phyloP scores from a whole-genome alignment of 2,888 invertebrate species.

The Steinernema carpocapsae region DNA sequence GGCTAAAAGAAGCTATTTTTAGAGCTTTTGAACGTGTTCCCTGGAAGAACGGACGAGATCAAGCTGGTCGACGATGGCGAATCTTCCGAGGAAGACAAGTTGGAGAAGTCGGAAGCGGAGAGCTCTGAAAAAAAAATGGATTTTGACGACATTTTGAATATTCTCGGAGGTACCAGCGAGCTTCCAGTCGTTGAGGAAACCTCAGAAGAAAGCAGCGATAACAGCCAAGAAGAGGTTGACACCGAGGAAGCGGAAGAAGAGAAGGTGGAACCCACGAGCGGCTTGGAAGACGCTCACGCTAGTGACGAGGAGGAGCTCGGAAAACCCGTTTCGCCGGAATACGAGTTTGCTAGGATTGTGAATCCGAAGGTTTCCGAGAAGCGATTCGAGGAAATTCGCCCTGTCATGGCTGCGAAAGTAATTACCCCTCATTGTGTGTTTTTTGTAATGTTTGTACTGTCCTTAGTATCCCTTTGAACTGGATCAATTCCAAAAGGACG shows the following conservation, averaged over 20 bases:
- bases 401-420: constrained; percentile 44
- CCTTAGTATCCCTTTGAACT: constrained; percentile 80
- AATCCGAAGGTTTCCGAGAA: not conserved
- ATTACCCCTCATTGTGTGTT: no score
- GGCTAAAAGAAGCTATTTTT: not conserved
- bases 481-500: constrained; percentile 95
- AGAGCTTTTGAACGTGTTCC: not conserved
- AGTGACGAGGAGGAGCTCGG: constrained; percentile 4
- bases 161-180: not conserved
- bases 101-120: not conserved
- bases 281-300: not conserved
- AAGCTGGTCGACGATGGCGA: not conserved
- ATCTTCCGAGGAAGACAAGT: not conserved
- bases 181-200: not conserved
- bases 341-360: constrained; percentile 7
- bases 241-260: not conserved
- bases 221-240: not conserved
- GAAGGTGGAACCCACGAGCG: constrained; percentile 8
- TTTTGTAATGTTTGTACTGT: not conserved
- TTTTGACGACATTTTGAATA: not conserved
- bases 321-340: constrained; percentile 3
- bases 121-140: not conserved
- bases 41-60: not conserved
- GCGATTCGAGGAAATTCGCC: constrained; percentile 39
- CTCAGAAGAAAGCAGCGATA: no score